Conservation (phyloP, 2,113 vertebrate species). For the Onychostruthus taczanowskii region DNA sequence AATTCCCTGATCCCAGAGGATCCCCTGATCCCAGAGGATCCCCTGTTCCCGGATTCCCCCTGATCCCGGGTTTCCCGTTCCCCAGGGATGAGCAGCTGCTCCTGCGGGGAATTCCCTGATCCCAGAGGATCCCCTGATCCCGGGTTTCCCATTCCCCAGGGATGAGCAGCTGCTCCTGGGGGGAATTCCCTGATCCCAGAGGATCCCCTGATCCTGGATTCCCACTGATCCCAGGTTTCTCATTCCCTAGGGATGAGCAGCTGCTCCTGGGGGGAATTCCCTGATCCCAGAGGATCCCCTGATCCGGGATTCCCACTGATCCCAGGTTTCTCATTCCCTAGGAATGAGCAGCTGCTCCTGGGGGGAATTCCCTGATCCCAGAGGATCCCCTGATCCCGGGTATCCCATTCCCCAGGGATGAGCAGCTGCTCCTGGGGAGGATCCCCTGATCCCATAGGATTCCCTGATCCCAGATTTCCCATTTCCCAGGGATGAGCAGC, state of each 20-base stretch:
- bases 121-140: not conserved
- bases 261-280: constrained; percentile 68
- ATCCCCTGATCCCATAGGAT: too few species aligned
- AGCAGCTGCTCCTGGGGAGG: too few species aligned
- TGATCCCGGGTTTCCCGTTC: not conserved
- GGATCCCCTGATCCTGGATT: too few species aligned
- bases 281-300: not conserved
- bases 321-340: not conserved
- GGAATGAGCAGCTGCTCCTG: constrained; percentile 50
- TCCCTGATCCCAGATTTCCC: too few species aligned
- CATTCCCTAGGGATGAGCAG: constrained; percentile 53
- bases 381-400: too few species aligned
- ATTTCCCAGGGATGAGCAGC: too few species aligned
- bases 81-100: constrained; percentile 74
- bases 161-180: constrained; percentile 76
- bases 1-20: too few species aligned
- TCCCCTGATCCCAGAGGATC: not conserved
- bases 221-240: not conserved
- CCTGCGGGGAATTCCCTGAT: not conserved
- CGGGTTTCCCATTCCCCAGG: not conserved
- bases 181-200: too few species aligned
- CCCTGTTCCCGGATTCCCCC: not conserved
- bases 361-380: not conserved
- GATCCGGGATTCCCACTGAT: not conserved
- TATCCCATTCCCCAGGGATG: too few species aligned